A percentile compares a stretch with the other conserved stretches of the same genome.
Conservation (phyloP, 1,140 invertebrate species). For the Orius laevigatus region DNA sequence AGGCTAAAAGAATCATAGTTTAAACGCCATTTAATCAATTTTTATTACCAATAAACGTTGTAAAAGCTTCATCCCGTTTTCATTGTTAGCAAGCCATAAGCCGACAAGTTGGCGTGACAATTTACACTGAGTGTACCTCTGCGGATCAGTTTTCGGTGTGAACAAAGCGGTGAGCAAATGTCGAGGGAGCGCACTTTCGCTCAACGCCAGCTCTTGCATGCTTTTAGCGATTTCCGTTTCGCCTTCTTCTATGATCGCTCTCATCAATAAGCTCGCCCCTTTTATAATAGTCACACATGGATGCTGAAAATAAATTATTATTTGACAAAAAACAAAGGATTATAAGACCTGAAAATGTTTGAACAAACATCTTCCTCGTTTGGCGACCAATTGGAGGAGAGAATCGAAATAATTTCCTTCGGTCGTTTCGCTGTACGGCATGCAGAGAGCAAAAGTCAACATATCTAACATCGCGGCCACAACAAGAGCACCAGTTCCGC, state of each 20-base stretch:
- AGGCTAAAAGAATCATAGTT: conserved; percentile 34
- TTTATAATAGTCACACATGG: conserved; percentile 95
- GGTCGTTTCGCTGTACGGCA: conserved; percentile 98
- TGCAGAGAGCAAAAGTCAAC: conserved; percentile 94
- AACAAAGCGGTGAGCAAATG: conserved; percentile 88
- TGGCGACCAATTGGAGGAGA: conserved; percentile 83
- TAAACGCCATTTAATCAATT: too few relatives aligned
- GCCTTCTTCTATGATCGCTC: conserved; percentile 96
- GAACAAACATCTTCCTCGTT: conserved; percentile 77
- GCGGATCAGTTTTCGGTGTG: conserved; percentile 54
- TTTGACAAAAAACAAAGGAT: conserved; percentile 3
- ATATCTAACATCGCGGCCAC: conserved; percentile 94
- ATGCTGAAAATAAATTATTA: conserved; percentile 54
- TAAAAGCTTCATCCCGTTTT: conserved; percentile 75
- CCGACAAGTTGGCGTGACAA: conserved; percentile 90
- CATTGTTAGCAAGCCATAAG: conserved; percentile 93
- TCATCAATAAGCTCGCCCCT: conserved; percentile 90
- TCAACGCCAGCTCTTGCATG: conserved; percentile 92
- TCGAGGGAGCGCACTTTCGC: conserved; percentile 89
- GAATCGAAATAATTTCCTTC: conserved; percentile 94
- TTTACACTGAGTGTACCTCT: conserved; percentile 72
- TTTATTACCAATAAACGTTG: conserved; percentile 79
- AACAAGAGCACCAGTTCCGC: conserved; percentile 61
- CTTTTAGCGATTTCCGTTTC: conserved; percentile 71
- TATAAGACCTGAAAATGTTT: conserved; percentile 90